Evolutionary conservation across 2,888 invertebrate genomes (phyloP).

Genomic region (Trichogramma evanescens): DNA sequence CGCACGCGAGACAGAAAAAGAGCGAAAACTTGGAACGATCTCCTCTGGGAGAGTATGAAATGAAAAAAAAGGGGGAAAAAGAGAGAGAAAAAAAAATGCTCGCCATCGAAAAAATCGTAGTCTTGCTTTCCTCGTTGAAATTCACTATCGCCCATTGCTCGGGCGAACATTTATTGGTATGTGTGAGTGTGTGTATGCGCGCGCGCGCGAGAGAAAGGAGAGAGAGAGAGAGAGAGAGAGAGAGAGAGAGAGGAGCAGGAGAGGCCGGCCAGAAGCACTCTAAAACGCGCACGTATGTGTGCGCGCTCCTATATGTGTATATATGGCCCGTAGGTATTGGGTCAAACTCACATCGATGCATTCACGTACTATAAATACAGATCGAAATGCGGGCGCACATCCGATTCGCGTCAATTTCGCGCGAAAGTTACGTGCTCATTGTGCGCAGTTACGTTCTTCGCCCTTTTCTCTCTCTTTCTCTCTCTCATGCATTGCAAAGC

Average conservation of each 20-base stretch:
- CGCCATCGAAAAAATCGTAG: not conserved
- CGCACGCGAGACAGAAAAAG: too few species aligned
- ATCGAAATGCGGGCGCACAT: constrained; percentile 4
- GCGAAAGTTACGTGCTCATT: constrained; percentile 8
- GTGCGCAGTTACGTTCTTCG: not conserved
- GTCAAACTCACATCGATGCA: constrained; percentile 8
- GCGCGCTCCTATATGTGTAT: too few species aligned
- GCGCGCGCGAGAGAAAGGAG: not conserved
- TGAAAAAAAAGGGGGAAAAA: not conserved
- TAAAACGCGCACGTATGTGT: too few species aligned
- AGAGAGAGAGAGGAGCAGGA: not conserved
- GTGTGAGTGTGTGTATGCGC: not conserved
- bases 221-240: too few species aligned
- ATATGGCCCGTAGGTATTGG: not conserved
- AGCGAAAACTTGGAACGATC: too few species aligned
- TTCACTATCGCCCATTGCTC: not conserved
- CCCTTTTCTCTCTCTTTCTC: not conserved
- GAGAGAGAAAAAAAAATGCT: not conserved
- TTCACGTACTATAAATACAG: too few species aligned
- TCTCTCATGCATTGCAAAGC: not conserved
- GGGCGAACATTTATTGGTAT: not conserved
- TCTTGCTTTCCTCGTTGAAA: not conserved
- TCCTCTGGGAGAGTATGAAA: not conserved
- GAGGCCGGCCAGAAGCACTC: not conserved
- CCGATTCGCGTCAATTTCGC: constrained; percentile 17